Evolutionary conservation across 2,113 vertebrate genomes (phyloP), one percentile per base, ranked within the genome.

Genomic region (Sturnus vulgaris): DNA sequence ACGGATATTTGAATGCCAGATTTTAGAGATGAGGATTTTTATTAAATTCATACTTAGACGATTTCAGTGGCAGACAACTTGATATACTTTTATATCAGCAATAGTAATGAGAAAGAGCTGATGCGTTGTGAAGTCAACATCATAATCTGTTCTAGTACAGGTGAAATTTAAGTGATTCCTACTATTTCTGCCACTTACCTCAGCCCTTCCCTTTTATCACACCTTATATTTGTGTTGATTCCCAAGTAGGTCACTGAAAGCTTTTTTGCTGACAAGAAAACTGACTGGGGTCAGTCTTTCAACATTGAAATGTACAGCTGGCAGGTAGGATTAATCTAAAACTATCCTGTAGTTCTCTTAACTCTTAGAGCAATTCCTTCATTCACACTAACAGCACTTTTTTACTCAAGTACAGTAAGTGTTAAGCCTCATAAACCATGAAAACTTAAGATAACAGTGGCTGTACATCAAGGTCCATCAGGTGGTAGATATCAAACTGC

Each of bases 381-480:
- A 71, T 86, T 96, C 84, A 82, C 76, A 85, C 70, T 76, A 92
- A 89, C 65, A 95, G 80, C 63, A 95, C 82, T 64, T 96, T 95
- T 89, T 72, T 76, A 84, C 57, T 85, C 61, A 82, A 96, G 93
- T 52, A 82, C 49, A 11, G 59, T 66, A 97, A 97, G 97, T 87
- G 93, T 96, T 97, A 97, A 97, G 96, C 56, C 72, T 97, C 91
- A 92, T 66, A 97, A 96, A 90, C 96, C 81, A 86, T 33, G 66
- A 96, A 97, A 97, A 91, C 96, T 79, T 71, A 79, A 92, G 96
- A 92, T 95, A 97, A 96, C 94, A 82, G 94, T 70, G 83, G 86
- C 83, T 89, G 90, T 97, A 95, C 88, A 95, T 97, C 94, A 86
- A 96, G 95, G 91, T 92, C 95, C 97, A 96, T 97, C 96, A 97